Conservation (phyloP, 1,140 invertebrate species). For the Thalassaphorura encarpata region DNA sequence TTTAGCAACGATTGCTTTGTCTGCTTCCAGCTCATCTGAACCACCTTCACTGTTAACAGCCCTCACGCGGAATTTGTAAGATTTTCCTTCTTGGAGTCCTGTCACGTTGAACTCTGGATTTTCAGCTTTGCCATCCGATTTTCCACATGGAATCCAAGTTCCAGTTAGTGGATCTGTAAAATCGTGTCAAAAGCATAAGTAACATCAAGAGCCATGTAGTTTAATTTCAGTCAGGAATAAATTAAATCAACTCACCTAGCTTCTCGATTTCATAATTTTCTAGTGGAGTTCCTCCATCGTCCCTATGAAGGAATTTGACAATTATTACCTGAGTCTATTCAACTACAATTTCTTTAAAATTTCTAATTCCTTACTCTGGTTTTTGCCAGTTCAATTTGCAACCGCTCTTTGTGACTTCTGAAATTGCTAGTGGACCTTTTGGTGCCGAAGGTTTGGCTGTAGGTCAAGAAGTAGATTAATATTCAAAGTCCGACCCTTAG, state of each 20-base stretch:
- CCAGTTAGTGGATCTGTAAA: slow-evolving; percentile 87
- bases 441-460: slow-evolving; percentile 56
- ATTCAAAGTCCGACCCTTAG: no score
- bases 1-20: slow-evolving; percentile 90
- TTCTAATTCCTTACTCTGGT: no score
- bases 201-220: no score
- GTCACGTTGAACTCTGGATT: slow-evolving; percentile 73
- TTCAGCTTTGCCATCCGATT: slow-evolving; percentile 42
- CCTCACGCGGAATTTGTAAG: slow-evolving; percentile 96
- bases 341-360: no score
- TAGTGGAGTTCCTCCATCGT: slow-evolving; percentile 81
- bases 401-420: slow-evolving; percentile 83
- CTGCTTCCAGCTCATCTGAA: slow-evolving; percentile 88
- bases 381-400: slow-evolving; percentile 90
- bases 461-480: no score
- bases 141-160: slow-evolving; percentile 81
- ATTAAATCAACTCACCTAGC: no score
- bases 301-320: no score
- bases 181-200: no score
- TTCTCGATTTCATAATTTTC: slow-evolving; percentile 98
- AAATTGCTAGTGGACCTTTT: slow-evolving; percentile 77
- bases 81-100: slow-evolving; percentile 83
- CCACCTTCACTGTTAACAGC: slow-evolving; percentile 99
- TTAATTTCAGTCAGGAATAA: no score
- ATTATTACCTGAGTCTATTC: no score